Evolutionary conservation across 1,140 invertebrate genomes (phyloP).

Genomic region (Drosophila insularis): DNA sequence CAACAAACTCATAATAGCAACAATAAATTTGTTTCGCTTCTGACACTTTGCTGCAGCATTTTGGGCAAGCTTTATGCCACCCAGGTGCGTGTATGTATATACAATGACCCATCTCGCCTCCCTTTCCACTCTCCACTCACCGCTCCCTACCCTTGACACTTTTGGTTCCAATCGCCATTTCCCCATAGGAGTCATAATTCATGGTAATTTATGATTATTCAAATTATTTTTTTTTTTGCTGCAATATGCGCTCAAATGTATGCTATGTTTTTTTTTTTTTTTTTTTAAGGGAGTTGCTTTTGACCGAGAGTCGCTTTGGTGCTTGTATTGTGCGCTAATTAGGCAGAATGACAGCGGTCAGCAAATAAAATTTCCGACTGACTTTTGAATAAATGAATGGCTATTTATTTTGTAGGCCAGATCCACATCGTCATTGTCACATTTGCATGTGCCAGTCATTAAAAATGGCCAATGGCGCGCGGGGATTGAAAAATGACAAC

Average conservation of each 20-base stretch:
- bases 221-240: conserved; percentile 53
- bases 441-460: conserved; percentile 69
- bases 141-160: too few relatives aligned
- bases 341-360: conserved; percentile 60
- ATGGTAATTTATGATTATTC: conserved; percentile 74
- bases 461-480: conserved; percentile 47
- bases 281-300: too few relatives aligned
- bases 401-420: conserved; percentile 59
- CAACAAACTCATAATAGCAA: conserved; percentile 46
- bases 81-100: conserved; percentile 47
- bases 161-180: neutral
- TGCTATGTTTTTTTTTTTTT: conserved; percentile 18
- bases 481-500: conserved; percentile 72
- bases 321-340: conserved; percentile 46
- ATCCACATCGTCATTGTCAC: conserved; percentile 66
- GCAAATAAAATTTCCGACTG: conserved; percentile 43
- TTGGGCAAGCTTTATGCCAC: conserved; percentile 19
- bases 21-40: conserved; percentile 58
- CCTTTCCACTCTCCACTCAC: too few relatives aligned
- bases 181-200: conserved; percentile 55
- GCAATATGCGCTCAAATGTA: conserved; percentile 45
- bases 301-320: neutral
- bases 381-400: conserved; percentile 60
- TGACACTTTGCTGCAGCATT: conserved; percentile 63
- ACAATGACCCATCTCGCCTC: neutral